A percentile compares a stretch with the other conserved stretches of the same genome.
These are phyloP conservation scores for Diplosoma virens DNA, from an alignment of 23 tunicate genomes.

Conservation along the genomic window DNA sequence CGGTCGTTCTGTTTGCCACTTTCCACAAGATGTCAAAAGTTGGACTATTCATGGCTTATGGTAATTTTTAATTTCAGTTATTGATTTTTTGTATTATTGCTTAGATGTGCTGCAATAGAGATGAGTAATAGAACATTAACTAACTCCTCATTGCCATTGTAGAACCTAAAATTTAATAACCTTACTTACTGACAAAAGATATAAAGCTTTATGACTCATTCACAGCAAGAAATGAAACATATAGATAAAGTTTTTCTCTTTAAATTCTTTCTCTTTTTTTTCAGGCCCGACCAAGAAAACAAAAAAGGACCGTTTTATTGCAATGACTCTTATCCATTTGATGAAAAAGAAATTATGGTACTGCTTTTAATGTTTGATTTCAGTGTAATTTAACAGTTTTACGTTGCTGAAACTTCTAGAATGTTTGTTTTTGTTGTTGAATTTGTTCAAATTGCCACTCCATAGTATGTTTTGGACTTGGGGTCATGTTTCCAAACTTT, in stretches of 20 bases:
- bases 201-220: background rate
- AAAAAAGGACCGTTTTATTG: background rate
- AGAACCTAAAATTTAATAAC: no score
- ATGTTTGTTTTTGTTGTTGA: no score
- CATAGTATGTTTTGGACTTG: no score
- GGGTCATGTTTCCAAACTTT: no score
- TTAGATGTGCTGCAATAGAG: no score
- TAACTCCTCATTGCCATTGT: no score
- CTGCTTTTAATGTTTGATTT: background rate
- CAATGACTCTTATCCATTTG: slow-evolving; percentile 8
- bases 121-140: no score
- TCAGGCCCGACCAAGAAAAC: background rate
- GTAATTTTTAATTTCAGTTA: no score
- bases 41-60: slow-evolving; percentile 5
- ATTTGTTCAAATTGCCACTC: no score
- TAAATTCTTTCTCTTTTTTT: background rate
- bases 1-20: background rate
- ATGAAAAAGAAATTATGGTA: background rate
- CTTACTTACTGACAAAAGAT: no score
- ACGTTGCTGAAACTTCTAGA: background rate
- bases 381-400: background rate
- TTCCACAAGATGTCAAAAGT: background rate
- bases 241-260: background rate
- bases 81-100: no score
- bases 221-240: no score